Percentiles rank a stretch among this genome's conserved stretches.
These are phyloP conservation scores for Cistogaster globosa DNA, from an alignment of 2,888 invertebrate species.

Conservation along the genomic window DNA sequence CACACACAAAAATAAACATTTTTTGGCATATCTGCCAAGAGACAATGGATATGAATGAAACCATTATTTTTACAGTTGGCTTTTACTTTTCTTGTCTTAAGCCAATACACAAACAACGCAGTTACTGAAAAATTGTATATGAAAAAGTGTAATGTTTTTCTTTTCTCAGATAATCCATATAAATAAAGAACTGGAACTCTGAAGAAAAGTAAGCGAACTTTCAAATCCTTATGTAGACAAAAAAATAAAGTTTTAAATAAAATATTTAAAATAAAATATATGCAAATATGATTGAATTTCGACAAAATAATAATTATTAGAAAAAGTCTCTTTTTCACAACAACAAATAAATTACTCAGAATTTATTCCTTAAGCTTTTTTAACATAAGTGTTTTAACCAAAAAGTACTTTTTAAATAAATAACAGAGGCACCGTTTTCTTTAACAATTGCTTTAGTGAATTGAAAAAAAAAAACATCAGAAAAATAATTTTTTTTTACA, in stretches of 20 bases:
- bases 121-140: background rate
- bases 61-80: slow-evolving; percentile 13
- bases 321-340: background rate
- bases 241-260: too few species aligned
- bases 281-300: background rate
- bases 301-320: background rate
- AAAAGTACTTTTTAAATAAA: too few species aligned
- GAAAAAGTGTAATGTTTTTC: background rate
- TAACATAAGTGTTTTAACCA: too few species aligned
- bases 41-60: slow-evolving; percentile 49
- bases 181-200: too few species aligned
- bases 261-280: too few species aligned
- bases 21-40: slow-evolving; percentile 59
- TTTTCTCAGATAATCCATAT: too few species aligned
- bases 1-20: background rate
- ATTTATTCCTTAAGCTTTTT: background rate
- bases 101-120: slow-evolving; percentile 26
- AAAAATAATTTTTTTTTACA: too few species aligned
- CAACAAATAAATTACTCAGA: background rate
- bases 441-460: too few species aligned
- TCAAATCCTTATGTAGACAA: too few species aligned
- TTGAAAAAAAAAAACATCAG: too few species aligned
- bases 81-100: slow-evolving; percentile 19
- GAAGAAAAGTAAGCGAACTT: too few species aligned
- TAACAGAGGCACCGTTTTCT: too few species aligned